Conservation (phyloP, 2,888 invertebrate species). For the Lepidonotus clava region DNA sequence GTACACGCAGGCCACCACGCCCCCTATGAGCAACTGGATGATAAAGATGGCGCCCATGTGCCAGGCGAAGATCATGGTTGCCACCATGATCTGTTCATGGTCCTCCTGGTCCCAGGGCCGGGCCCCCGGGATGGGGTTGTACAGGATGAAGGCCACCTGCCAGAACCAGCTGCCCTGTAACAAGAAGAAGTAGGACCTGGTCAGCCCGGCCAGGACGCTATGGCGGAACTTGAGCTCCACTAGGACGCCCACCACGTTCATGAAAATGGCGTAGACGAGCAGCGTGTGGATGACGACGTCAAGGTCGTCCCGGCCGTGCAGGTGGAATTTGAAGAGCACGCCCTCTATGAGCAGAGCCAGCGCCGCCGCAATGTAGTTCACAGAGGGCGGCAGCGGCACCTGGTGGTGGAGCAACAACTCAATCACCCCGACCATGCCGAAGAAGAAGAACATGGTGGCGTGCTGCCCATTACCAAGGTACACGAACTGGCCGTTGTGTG, state of each 20-base stretch:
- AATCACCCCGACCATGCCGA: conserved; percentile 80
- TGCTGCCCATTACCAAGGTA: conserved; percentile 81
- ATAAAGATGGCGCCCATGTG: conserved; percentile 73
- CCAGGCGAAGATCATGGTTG: conserved; percentile 80
- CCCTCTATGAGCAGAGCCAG: conserved; percentile 81
- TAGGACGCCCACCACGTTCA: conserved; percentile 73
- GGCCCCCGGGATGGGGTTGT: conserved; percentile 79
- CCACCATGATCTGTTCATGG: conserved; percentile 81
- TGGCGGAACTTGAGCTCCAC: conserved; percentile 79
- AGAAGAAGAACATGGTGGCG: conserved; percentile 82
- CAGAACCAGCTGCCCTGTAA: conserved; percentile 83
- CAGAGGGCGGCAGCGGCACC: conserved; percentile 77
- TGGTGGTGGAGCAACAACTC: conserved; percentile 79
- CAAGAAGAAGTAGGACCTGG: conserved; percentile 79
- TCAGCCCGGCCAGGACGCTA: conserved; percentile 78
- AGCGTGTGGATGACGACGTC: conserved; percentile 81
- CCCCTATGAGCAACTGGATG: conserved; percentile 71
- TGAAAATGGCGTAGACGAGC: conserved; percentile 80
- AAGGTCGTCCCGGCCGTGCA: conserved; percentile 80
- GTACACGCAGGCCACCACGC: conserved; percentile 67
- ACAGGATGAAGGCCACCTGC: conserved; percentile 82
- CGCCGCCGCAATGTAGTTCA: conserved; percentile 79
- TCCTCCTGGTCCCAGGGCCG: conserved; percentile 76
- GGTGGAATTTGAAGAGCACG: conserved; percentile 81
- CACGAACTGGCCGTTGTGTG: conserved; percentile 77